Percentiles rank a stretch among this genome's conserved stretches.
Evolutionary conservation across 92 coral and sea anemone genomes (phyloP).

Genomic region (Phenganax stokvisi): DNA sequence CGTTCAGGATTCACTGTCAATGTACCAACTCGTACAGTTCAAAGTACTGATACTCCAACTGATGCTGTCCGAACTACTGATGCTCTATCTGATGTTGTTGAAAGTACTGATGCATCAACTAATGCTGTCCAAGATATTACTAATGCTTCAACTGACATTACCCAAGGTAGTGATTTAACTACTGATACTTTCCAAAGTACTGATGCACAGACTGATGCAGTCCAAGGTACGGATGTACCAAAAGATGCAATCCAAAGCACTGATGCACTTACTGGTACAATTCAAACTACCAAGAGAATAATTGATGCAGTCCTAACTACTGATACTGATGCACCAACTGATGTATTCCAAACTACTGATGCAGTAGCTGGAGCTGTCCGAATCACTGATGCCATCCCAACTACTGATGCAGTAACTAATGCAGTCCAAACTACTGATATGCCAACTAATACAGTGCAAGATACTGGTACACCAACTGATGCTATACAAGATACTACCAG

Average conservation of each 20-base stretch:
- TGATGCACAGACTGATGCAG: too few relatives aligned
- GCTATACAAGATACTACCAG: not conserved
- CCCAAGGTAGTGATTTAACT: not conserved
- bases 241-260: not conserved
- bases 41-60: too few relatives aligned
- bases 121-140: not conserved
- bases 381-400: not conserved
- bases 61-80: constrained; percentile 15
- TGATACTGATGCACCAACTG: constrained; percentile 9
- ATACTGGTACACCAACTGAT: constrained; percentile 15
- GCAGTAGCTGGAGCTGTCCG: not conserved
- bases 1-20: not conserved
- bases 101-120: constrained; percentile 1
- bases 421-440: not conserved
- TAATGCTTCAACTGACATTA: not conserved
- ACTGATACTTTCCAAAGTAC: too few relatives aligned
- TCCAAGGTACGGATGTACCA: not conserved
- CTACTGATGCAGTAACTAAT: constrained; percentile 10
- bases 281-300: constrained; percentile 1
- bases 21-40: too few relatives aligned
- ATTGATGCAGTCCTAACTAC: not conserved
- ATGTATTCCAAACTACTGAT: constrained; percentile 1
- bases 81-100: not conserved
- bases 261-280: not conserved
- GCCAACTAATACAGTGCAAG: not conserved